Conservation (phyloP, 1,140 invertebrate species). For the Diorhabda carinulata region DNA sequence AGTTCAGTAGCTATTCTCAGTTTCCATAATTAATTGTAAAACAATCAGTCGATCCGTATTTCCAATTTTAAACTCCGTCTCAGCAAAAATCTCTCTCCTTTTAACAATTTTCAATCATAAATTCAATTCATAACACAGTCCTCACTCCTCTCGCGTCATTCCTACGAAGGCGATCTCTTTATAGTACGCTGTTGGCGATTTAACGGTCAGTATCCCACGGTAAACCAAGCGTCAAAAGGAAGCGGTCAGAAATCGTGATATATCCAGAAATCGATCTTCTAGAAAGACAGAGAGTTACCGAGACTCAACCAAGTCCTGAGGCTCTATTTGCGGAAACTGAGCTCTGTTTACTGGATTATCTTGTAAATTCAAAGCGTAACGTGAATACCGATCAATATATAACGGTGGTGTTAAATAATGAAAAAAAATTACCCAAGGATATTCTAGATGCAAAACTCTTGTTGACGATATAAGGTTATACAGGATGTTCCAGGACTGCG, state of each 20-base stretch:
- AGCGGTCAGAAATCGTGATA: background rate
- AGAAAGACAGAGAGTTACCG: constrained; percentile 1
- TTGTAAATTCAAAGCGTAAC: constrained; percentile 33
- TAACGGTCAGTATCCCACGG: background rate
- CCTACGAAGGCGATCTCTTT: background rate
- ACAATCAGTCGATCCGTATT: no score
- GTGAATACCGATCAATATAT: constrained; percentile 32
- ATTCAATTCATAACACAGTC: no score
- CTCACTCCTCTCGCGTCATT: background rate
- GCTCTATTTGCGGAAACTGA: constrained; percentile 38
- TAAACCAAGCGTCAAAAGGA: background rate
- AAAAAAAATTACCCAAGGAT: no score
- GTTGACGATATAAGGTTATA: no score
- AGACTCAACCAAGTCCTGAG: constrained; percentile 21
- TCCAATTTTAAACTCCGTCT: no score
- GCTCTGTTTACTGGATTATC: constrained; percentile 33
- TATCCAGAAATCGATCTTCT: constrained; percentile 24
- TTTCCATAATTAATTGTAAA: no score
- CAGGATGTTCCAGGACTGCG: no score
- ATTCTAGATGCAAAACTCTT: no score
- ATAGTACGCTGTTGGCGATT: background rate
- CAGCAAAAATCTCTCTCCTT: no score
- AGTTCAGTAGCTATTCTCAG: no score
- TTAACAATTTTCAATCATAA: no score
- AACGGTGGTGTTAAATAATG: background rate